Percentiles rank a stretch among this genome's conserved stretches.
Evolutionary conservation across 2,797 vertebrate species (phyloP).

Genomic region (Pagetopsis macropterus): DNA sequence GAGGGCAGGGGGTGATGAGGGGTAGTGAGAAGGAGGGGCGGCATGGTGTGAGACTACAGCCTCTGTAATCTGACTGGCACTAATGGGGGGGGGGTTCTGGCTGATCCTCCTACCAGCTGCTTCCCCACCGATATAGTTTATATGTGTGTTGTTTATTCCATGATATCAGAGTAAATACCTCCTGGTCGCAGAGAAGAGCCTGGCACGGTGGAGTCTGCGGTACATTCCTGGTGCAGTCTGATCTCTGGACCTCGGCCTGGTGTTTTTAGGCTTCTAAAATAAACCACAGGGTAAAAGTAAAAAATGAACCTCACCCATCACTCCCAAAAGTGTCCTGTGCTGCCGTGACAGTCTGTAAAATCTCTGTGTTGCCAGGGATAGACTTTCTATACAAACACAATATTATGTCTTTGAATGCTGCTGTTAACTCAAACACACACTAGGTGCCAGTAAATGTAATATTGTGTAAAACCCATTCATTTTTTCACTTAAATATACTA

Average conservation of each 20-base stretch:
- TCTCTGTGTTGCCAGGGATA: neutral
- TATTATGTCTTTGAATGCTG: neutral
- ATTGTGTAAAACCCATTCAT: neutral
- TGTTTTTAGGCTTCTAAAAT: conserved; percentile 12
- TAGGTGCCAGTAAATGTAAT: neutral
- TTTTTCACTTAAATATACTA: neutral
- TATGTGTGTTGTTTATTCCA: conserved; percentile 43
- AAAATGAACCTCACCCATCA: conserved; percentile 7
- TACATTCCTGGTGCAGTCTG: conserved; percentile 1
- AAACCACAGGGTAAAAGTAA: conserved; percentile 22
- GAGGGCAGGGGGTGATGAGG: conserved; percentile 10
- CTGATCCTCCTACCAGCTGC: conserved; percentile 78
- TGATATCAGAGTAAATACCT: conserved; percentile 33
- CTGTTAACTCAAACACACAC: neutral
- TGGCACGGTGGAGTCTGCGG: neutral
- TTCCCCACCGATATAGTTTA: conserved; percentile 31
- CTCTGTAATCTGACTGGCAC: conserved; percentile 71
- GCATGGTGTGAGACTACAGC: conserved; percentile 52
- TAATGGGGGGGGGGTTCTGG: conserved; percentile 39
- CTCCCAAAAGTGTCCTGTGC: neutral
- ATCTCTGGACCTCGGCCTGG: neutral
- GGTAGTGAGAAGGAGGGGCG: conserved; percentile 29
- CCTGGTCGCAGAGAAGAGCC: neutral
- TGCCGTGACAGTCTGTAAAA: neutral
- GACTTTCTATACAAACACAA: neutral